These are phyloP conservation scores for Rhogogaster chlorosoma DNA, from an alignment of 2,888 invertebrate genomes.

Conservation along the genomic window DNA sequence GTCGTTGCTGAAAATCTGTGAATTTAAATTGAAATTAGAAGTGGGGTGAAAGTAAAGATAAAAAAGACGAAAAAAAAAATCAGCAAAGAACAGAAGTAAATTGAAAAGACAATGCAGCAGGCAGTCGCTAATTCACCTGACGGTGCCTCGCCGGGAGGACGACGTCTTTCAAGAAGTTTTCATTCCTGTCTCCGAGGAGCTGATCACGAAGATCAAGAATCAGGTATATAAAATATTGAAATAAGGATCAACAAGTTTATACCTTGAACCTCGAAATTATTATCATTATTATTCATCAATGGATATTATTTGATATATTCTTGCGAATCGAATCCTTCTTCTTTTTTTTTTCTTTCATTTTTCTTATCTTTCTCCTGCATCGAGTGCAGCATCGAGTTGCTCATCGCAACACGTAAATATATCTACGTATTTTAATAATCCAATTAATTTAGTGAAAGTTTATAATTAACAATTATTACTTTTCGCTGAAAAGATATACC, in stretches of 20 bases:
- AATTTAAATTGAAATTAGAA: background rate
- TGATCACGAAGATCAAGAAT: slow-evolving; percentile 75
- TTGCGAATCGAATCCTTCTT: background rate
- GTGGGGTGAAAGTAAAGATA: background rate
- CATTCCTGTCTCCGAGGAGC: slow-evolving; percentile 84
- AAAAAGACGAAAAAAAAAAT: background rate
- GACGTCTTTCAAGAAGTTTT: slow-evolving; percentile 84
- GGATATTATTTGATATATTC: background rate
- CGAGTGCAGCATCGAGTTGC: background rate
- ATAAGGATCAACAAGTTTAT: background rate
- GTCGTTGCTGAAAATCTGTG: background rate
- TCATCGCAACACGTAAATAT: background rate
- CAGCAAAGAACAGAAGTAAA: background rate
- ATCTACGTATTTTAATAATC: background rate
- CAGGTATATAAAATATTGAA: slow-evolving; percentile 68
- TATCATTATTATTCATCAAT: background rate
- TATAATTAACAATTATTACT: background rate
- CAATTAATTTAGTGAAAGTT: slow-evolving; percentile 2
- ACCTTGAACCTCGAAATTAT: background rate
- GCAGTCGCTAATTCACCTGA: slow-evolving; percentile 68
- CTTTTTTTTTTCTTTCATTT: background rate
- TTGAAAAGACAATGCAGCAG: slow-evolving; percentile 63
- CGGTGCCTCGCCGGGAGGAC: slow-evolving; percentile 73
- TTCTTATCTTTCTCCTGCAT: background rate
- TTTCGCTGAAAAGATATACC: background rate